Percentiles rank a stretch among this genome's conserved stretches.
Evolutionary conservation across 2,113 vertebrate species (phyloP).

Genomic region (Solea solea): DNA sequence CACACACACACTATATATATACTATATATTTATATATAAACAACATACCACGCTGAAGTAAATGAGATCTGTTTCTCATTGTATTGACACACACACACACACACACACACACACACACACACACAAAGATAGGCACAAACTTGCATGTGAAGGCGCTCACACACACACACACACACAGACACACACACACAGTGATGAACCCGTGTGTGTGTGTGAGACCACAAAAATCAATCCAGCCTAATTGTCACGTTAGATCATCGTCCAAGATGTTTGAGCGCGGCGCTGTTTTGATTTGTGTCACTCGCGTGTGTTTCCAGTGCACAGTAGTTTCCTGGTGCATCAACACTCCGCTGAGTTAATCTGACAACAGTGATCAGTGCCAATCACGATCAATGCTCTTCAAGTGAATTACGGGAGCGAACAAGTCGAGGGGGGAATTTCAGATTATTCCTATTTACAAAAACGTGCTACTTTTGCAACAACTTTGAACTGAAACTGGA

Average conservation of each 20-base stretch:
- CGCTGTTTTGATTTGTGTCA: slow-evolving; percentile 47
- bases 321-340: slow-evolving; percentile 31
- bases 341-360: slow-evolving; percentile 44
- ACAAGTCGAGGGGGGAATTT: neutral
- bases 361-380: slow-evolving; percentile 42
- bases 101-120: neutral
- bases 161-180: neutral
- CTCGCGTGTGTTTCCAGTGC: slow-evolving; percentile 31
- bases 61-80: slow-evolving; percentile 57
- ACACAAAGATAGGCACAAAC: slow-evolving; percentile 7
- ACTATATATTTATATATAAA: too few relatives aligned
- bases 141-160: neutral
- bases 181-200: slow-evolving; percentile 13
- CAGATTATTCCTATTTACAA: neutral
- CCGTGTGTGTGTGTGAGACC: neutral
- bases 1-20: slow-evolving; percentile 12
- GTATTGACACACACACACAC: neutral
- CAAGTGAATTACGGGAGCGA: neutral
- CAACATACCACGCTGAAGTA: slow-evolving; percentile 27
- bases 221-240: slow-evolving; percentile 21
- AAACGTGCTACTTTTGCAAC: too few relatives aligned
- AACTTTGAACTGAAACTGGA: neutral
- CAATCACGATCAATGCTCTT: slow-evolving; percentile 4
- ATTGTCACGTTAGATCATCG: slow-evolving; percentile 46
- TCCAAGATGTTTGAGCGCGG: slow-evolving; percentile 51